Conservation (phyloP, 1,140 invertebrate genomes). For the Eufriesea mexicana region DNA sequence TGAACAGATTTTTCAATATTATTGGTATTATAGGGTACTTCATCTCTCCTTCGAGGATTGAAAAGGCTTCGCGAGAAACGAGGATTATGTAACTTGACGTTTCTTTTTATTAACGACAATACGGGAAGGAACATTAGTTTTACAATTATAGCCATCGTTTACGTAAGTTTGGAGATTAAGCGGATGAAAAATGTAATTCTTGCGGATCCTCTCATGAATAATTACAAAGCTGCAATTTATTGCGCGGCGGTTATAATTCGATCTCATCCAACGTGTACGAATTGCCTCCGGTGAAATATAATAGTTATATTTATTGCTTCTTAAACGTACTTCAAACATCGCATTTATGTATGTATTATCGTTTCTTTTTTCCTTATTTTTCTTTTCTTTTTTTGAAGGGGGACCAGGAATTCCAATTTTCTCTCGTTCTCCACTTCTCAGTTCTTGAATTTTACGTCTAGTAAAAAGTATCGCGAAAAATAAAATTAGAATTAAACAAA, state of each 20-base stretch:
- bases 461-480: too few species aligned
- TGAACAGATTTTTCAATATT: too few species aligned
- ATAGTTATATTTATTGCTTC: neutral
- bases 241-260: too few species aligned
- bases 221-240: neutral
- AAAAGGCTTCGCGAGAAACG: neutral
- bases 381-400: too few species aligned
- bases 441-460: too few species aligned
- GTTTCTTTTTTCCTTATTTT: too few species aligned
- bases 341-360: neutral
- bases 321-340: neutral
- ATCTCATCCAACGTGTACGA: neutral
- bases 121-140: neutral
- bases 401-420: too few species aligned
- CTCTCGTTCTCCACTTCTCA: too few species aligned
- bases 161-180: constrained; percentile 22
- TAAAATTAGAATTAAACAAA: too few species aligned
- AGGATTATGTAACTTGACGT: neutral
- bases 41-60: neutral
- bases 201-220: constrained; percentile 1
- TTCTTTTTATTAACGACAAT: neutral
- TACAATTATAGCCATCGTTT: neutral
- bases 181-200: constrained; percentile 14
- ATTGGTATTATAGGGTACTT: too few species aligned
- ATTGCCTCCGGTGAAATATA: neutral